Evolutionary conservation across 2,888 invertebrate species (phyloP).

Genomic region (Drosophila nigricruria): DNA sequence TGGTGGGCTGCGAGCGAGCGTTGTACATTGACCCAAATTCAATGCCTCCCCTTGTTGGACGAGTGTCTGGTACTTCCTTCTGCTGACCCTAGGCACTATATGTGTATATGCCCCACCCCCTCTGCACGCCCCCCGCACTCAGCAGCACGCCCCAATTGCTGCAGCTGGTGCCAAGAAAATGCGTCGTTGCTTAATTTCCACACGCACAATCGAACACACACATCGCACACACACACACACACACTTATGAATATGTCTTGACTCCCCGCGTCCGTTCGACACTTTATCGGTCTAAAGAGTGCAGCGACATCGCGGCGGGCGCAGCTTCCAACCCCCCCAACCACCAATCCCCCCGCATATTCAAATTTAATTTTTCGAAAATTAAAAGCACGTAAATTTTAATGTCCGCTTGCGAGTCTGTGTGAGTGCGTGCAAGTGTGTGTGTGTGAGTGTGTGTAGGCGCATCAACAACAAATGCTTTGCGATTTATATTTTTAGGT

Average conservation of each 20-base stretch:
- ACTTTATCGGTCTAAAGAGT: slow-evolving; percentile 52
- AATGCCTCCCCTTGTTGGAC: slow-evolving; percentile 20
- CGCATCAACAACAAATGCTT: slow-evolving; percentile 48
- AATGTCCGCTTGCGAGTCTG: slow-evolving; percentile 42
- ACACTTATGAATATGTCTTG: neutral
- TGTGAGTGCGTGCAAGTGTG: slow-evolving; percentile 20
- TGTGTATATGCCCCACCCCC: neutral
- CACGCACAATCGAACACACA: slow-evolving; percentile 24
- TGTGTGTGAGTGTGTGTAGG: slow-evolving; percentile 55
- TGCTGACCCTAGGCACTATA: slow-evolving; percentile 42
- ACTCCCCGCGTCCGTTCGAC: slow-evolving; percentile 17
- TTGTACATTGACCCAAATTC: slow-evolving; percentile 58
- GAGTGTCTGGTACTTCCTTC: slow-evolving; percentile 49
- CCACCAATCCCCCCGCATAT: slow-evolving; percentile 49
- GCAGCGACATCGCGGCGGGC: slow-evolving; percentile 49
- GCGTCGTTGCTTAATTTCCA: slow-evolving; percentile 76
- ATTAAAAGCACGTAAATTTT: slow-evolving; percentile 73
- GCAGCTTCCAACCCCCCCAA: slow-evolving; percentile 13
- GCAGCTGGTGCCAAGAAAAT: slow-evolving; percentile 74
- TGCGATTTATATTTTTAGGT: slow-evolving; percentile 68
- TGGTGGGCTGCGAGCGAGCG: slow-evolving; percentile 1
- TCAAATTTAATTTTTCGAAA: slow-evolving; percentile 73
- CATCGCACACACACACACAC: neutral
- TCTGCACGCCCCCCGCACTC: neutral
- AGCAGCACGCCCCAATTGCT: slow-evolving; percentile 71